A percentile compares a stretch with the other conserved stretches of the same genome.
Conservation (phyloP, 2,113 vertebrate species). For the Leptocoma aspasia region DNA sequence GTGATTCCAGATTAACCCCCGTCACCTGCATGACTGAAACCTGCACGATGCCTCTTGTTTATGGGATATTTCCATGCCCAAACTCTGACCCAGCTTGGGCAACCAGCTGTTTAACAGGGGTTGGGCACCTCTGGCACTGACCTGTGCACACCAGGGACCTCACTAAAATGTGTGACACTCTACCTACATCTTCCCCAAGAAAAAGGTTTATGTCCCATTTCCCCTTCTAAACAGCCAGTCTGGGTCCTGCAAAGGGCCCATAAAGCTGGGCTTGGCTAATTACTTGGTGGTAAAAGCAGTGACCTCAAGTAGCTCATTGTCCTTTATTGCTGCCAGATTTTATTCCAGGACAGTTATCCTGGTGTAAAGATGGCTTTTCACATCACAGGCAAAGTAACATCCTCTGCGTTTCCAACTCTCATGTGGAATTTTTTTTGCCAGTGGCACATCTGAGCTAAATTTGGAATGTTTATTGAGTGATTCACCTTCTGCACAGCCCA, state of each 20-base stretch:
- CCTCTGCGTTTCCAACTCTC: background rate
- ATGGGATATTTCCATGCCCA: background rate
- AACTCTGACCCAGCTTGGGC: background rate
- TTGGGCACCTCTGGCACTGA: background rate
- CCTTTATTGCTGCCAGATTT: constrained; percentile 21
- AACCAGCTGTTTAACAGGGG: background rate
- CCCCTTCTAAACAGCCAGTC: background rate
- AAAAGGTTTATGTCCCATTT: background rate
- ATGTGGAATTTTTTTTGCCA: background rate
- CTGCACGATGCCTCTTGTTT: background rate
- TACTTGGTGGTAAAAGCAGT: background rate
- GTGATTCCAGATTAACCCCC: background rate
- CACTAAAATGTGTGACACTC: background rate
- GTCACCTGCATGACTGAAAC: background rate
- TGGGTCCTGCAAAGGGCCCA: background rate
- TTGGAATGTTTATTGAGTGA: background rate
- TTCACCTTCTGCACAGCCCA: background rate
- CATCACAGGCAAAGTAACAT: background rate
- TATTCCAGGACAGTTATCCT: background rate
- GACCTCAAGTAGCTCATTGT: background rate
- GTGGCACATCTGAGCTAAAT: background rate
- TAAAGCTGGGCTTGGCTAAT: constrained; percentile 26
- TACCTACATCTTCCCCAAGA: background rate
- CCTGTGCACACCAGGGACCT: background rate
- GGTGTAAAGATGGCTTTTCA: background rate